phyloP scores from a whole-genome alignment of 2,113 vertebrate species.

The Spizaetus ornatus region DNA sequence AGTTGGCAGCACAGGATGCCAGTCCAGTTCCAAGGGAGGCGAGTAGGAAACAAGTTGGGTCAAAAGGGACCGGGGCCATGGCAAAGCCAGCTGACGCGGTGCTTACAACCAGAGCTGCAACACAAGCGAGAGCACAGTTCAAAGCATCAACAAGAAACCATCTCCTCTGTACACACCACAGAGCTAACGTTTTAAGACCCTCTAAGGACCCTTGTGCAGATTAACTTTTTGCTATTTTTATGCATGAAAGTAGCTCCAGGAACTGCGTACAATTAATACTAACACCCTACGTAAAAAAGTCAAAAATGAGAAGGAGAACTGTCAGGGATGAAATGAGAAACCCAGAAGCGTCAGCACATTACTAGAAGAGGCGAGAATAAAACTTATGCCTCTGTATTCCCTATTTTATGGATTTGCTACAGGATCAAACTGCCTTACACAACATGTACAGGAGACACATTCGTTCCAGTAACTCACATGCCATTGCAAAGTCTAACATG shows the following conservation, averaged over 20 bases:
- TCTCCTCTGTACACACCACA: not conserved
- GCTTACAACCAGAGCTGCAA: slow-evolving; percentile 89
- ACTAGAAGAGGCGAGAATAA: not conserved
- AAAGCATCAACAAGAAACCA: not conserved
- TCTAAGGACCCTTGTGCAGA: not conserved
- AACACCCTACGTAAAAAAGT: not conserved
- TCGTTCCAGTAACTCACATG: not conserved
- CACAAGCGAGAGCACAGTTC: not conserved
- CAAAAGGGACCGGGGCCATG: slow-evolving; percentile 90
- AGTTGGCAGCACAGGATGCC: slow-evolving; percentile 90
- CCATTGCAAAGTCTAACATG: not conserved
- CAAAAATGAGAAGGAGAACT: not conserved
- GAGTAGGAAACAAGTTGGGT: slow-evolving; percentile 82
- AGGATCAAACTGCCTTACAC: not conserved
- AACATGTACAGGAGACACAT: accelerated
- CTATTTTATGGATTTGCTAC: not conserved
- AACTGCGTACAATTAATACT: not conserved
- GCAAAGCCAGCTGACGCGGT: slow-evolving; percentile 90
- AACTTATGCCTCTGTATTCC: not conserved
- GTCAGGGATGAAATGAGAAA: not conserved
- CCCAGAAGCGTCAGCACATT: not conserved
- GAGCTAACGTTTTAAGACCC: not conserved
- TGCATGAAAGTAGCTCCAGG: not conserved
- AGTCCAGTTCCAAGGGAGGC: slow-evolving; percentile 88
- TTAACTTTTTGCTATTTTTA: not conserved